Percentiles rank a stretch among this genome's conserved stretches.
Evolutionary conservation across 1,140 invertebrate genomes (phyloP).

Genomic region (Amphibalanus amphitrite): DNA sequence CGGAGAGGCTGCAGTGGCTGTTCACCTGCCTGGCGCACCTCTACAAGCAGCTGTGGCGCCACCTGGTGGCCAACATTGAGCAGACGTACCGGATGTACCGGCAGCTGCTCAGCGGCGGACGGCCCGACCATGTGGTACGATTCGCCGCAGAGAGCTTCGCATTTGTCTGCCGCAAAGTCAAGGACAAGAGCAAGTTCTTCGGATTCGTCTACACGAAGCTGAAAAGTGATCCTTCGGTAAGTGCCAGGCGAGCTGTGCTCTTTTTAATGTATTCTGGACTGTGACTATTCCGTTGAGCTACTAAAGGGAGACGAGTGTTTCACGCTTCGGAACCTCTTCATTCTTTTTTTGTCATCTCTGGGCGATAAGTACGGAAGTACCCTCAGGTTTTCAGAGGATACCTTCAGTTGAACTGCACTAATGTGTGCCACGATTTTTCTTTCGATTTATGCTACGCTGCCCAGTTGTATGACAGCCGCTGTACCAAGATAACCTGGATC

Average conservation of each 20-base stretch:
- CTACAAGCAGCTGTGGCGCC: conserved; percentile 70
- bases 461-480: no score
- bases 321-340: neutral
- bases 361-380: neutral
- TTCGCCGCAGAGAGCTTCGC: conserved; percentile 91
- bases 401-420: no score
- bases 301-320: neutral
- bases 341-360: neutral
- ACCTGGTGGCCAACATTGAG: conserved; percentile 56
- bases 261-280: no score
- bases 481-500: no score
- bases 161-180: conserved; percentile 73
- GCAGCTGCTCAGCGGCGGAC: conserved; percentile 47
- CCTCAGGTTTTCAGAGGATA: neutral
- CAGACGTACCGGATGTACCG: conserved; percentile 51
- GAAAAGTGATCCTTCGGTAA: neutral
- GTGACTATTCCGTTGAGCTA: no score
- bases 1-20: conserved; percentile 61
- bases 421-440: no score
- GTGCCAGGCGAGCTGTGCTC: neutral
- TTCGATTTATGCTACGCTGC: no score
- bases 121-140: conserved; percentile 62
- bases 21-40: conserved; percentile 68
- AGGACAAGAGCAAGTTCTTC: conserved; percentile 56
- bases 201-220: conserved; percentile 17